Base-by-base conservation (phyloP, 2,797 vertebrate genomes). In the Tachyglossus aculeatus region DNA sequence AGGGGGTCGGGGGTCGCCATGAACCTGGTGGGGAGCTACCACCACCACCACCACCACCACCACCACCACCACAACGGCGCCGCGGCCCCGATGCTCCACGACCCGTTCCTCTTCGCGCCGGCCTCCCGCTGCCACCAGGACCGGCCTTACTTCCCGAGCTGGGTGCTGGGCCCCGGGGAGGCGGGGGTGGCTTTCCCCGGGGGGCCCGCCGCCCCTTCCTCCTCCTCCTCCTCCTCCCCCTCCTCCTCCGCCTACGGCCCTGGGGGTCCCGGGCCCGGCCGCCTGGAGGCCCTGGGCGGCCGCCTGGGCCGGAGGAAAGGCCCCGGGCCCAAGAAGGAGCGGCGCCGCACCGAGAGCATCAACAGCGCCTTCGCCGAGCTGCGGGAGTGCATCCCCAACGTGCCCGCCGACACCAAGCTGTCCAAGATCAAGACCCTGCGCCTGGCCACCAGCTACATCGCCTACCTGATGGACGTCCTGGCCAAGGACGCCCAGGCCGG, bases 1-100 rank as follows among this genome's bases (percentile, higher is more conserved):
- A 82, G 71, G 82, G 56, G 51, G 68, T 59, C 50, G 63, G 83
- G 64, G 27, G 55, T 14, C 36, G 91, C 73, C 83, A 98, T 98
- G 97, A 98, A 96, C 93, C 92, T 98, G 43, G 96, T 98, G 80
- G 95, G 96, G 84, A 89, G 95, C 83, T 98, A 96, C 91, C 96
- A 96, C 90, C 94, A 95, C 81, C 94, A 94, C 70, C 90, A 89
- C 67, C 96, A 95, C 59, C 94, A 95, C 85, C 94, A 94, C 71
- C 91, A 94, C 75, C 95, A 95, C 79, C 89, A 82, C 66, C 88
- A n/a, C n/a, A n/a, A n/a, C n/a, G n/a, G n/a, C 96, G 85, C 94
- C 95, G 91, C 95, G 95, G 89, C 94, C 84, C 94, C 82, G 69
- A 90, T 96, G 88, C 95, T 97, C 85, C 96, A 96, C 91, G 96